phyloP scores from a whole-genome alignment of 2,888 invertebrate genomes.

The Lypha dubia region DNA sequence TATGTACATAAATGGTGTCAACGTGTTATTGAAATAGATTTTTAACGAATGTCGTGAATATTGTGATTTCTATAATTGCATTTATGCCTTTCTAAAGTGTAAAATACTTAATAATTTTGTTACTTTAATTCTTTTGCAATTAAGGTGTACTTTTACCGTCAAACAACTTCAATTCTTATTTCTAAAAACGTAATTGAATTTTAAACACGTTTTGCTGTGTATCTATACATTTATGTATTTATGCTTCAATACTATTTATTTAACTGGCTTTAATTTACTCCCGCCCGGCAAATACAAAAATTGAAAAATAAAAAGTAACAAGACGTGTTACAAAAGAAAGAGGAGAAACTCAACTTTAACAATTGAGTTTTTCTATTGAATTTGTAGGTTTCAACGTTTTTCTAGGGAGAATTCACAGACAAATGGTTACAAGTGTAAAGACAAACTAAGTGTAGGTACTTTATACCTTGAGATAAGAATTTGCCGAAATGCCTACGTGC shows the following conservation, averaged over 20 bases:
- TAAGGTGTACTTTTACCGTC: slow-evolving; percentile 57
- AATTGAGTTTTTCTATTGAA: slow-evolving; percentile 37
- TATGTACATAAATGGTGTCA: no score
- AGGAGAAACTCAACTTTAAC: slow-evolving; percentile 31
- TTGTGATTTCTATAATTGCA: slow-evolving; percentile 3
- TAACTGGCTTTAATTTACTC: slow-evolving; percentile 62
- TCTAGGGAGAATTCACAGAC: slow-evolving; percentile 1
- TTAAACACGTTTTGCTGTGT: slow-evolving; percentile 65
- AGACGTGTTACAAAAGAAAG: slow-evolving; percentile 40
- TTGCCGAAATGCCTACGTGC: slow-evolving; percentile 69
- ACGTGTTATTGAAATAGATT: no score
- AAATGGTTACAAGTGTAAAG: slow-evolving; percentile 57
- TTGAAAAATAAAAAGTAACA: slow-evolving; percentile 8
- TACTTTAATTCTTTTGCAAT: slow-evolving; percentile 46
- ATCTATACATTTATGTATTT: slow-evolving; percentile 6
- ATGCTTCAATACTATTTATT: slow-evolving; percentile 43
- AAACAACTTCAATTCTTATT: slow-evolving; percentile 46
- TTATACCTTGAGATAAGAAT: slow-evolving; percentile 62
- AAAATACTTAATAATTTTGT: slow-evolving; percentile 10
- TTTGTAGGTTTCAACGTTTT: background rate
- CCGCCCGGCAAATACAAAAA: slow-evolving; percentile 54
- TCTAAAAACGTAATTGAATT: slow-evolving; percentile 60
- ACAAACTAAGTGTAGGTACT: slow-evolving; percentile 22
- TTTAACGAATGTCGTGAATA: slow-evolving; percentile 17
- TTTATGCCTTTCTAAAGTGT: background rate